Evolutionary conservation across 1,140 invertebrate genomes (phyloP).

Genomic region (Bombus balteatus): DNA sequence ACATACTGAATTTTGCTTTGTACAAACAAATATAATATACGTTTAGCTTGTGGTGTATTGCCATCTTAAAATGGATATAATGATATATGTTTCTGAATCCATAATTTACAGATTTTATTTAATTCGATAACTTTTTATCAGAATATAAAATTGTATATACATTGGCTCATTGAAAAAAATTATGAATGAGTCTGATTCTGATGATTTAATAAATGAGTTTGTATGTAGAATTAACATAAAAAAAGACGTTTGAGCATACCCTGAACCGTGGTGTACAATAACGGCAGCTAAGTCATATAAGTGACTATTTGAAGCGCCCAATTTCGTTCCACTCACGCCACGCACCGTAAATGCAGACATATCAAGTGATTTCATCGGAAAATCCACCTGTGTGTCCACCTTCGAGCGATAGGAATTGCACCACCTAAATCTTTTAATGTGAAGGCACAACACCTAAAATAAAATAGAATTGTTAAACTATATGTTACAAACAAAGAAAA

Average conservation of each 20-base stretch:
- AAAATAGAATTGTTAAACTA: slow-evolving; percentile 19
- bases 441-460: slow-evolving; percentile 90
- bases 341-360: slow-evolving; percentile 91
- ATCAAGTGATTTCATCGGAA: slow-evolving; percentile 89
- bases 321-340: slow-evolving; percentile 87
- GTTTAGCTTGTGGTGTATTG: neutral
- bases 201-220: neutral
- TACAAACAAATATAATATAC: neutral
- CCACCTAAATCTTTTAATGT: slow-evolving; percentile 94
- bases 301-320: slow-evolving; percentile 85
- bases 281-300: slow-evolving; percentile 93
- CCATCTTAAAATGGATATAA: neutral
- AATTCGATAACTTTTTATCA: neutral
- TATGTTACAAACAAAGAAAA: too few relatives aligned
- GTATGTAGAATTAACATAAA: neutral
- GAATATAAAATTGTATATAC: neutral
- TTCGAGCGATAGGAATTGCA: slow-evolving; percentile 91
- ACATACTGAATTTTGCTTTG: neutral
- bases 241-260: slow-evolving; percentile 80
- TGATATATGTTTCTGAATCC: neutral
- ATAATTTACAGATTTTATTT: neutral
- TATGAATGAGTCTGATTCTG: neutral
- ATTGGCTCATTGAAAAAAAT: neutral
- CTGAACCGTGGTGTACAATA: slow-evolving; percentile 93
- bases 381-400: slow-evolving; percentile 91